Percentiles rank a stretch among this genome's conserved stretches.
These are phyloP conservation scores for Hypercompe scribonia DNA, from an alignment of 2,888 invertebrate genomes.

Conservation along the genomic window DNA sequence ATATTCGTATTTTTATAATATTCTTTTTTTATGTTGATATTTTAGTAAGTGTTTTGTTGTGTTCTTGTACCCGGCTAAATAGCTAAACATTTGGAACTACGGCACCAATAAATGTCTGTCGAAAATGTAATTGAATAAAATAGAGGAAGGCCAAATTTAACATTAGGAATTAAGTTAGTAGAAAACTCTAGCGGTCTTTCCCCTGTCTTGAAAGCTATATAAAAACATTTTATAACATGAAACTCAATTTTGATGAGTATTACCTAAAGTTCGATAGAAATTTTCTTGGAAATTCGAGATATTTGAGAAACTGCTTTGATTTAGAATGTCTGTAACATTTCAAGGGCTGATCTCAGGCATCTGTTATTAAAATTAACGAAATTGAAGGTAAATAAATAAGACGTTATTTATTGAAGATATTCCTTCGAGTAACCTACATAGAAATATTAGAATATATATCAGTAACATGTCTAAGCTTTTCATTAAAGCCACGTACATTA, in stretches of 20 bases:
- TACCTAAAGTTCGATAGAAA: background rate
- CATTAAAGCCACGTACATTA: constrained; percentile 57
- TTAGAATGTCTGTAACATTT: constrained; percentile 3
- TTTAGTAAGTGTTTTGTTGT: too few species aligned
- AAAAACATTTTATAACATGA: background rate
- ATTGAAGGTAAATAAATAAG: constrained; percentile 10
- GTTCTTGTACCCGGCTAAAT: background rate
- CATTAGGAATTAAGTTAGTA: background rate
- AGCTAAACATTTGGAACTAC: background rate
- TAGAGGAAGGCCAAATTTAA: background rate
- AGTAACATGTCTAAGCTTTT: constrained; percentile 54
- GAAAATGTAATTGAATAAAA: background rate
- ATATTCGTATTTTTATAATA: background rate
- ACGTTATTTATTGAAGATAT: constrained; percentile 4
- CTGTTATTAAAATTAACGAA: constrained; percentile 26
- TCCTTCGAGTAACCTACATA: constrained; percentile 24
- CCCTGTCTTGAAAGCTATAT: background rate
- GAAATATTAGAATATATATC: constrained; percentile 52
- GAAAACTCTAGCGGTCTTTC: background rate
- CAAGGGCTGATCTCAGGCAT: constrained; percentile 20
- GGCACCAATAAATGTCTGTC: background rate
- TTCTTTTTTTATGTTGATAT: too few species aligned
- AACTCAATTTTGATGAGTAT: background rate
- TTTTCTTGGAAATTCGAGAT: background rate
- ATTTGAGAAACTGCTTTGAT: constrained; percentile 5